These are phyloP conservation scores for Carcina quercana DNA, from an alignment of 2,888 invertebrate species.

Conservation along the genomic window DNA sequence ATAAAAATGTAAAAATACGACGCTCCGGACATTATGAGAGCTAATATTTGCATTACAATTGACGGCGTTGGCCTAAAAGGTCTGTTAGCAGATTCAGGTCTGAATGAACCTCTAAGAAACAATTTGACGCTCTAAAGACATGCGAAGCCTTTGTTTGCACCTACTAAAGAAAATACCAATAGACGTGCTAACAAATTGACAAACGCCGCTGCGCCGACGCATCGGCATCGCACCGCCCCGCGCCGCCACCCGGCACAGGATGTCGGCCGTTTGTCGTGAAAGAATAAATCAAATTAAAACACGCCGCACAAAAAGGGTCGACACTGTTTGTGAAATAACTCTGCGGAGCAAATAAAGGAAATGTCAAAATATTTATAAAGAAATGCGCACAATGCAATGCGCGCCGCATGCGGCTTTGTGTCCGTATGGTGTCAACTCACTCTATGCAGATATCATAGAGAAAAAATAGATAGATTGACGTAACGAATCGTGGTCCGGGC, in stretches of 20 bases:
- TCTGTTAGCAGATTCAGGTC: constrained; percentile 24
- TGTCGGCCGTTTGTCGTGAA: constrained; percentile 60
- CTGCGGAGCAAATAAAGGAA: constrained; percentile 61
- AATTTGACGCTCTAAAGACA: constrained; percentile 40
- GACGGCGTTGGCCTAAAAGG: constrained; percentile 26
- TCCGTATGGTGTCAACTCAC: constrained; percentile 64
- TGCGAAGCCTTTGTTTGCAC: constrained; percentile 50
- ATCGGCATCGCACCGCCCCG: constrained; percentile 48
- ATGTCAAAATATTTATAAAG: constrained; percentile 75
- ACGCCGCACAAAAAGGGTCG: constrained; percentile 58
- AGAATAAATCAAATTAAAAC: constrained; percentile 72
- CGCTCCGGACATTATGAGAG: too few relatives aligned
- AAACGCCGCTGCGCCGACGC: constrained; percentile 49
- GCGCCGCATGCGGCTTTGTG: constrained; percentile 60
- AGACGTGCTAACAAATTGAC: constrained; percentile 64
- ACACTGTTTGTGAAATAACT: constrained; percentile 63
- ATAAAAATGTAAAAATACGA: too few relatives aligned
- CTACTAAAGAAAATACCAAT: constrained; percentile 55
- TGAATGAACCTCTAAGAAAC: constrained; percentile 30
- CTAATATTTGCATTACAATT: constrained; percentile 38
- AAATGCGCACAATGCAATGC: constrained; percentile 56
- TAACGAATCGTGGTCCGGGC: constrained; percentile 65
- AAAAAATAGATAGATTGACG: constrained; percentile 67
- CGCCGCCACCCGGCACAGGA: constrained; percentile 43
- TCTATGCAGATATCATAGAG: constrained; percentile 63